Base-by-base conservation (phyloP, 2,113 vertebrate species). In the Phycodurus eques region DNA sequence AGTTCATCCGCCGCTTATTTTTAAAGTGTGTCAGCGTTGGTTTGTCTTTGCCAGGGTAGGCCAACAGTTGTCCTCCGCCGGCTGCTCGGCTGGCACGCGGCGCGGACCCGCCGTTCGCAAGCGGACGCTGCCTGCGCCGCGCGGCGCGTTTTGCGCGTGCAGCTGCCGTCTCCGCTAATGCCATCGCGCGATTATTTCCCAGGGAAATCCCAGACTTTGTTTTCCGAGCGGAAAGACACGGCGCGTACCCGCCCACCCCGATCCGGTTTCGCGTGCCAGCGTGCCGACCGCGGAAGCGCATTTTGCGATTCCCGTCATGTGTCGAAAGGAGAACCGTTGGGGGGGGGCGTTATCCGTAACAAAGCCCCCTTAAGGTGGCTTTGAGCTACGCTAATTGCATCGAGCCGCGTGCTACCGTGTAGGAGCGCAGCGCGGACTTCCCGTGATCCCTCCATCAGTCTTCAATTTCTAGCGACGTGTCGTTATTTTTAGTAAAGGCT, bases 101-200 rank as follows among this genome's bases (percentile, higher is more conserved):
- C 35, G 12, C 3, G 33, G 13, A 33, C 57, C 11, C 57, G 57
- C 27, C 57, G 59, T 17, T 19, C 15, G 33, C 72, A 66, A 80
- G 70, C 73, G 78, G 78, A 67, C 76, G 75, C 80, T 84, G 59
- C 81, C 85, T 74, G 68, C 74, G 70, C 73, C 80, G 90, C 76
- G 15, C 56, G 71, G 74, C 71, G 62, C 75, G 88, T 81, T 91
- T 90, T 31, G 10, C 14, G 13, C 5, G 82, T 57, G 67, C 80
- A 79, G 87, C 88, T 67, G 88, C 85, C 82, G 12, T 74, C 74
- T 66, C 72, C 78, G 82, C 83, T 82, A 68, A 56, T 90, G 83
- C 86, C 83, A 83, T 76, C 71, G 60, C 76, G 79, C 91, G 85
- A 90, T 89, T 91, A 87, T 76, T 89, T 64, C 72, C 59, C 75